phyloP scores from a whole-genome alignment of 2,888 invertebrate genomes.

The Drosophila paracracens region DNA sequence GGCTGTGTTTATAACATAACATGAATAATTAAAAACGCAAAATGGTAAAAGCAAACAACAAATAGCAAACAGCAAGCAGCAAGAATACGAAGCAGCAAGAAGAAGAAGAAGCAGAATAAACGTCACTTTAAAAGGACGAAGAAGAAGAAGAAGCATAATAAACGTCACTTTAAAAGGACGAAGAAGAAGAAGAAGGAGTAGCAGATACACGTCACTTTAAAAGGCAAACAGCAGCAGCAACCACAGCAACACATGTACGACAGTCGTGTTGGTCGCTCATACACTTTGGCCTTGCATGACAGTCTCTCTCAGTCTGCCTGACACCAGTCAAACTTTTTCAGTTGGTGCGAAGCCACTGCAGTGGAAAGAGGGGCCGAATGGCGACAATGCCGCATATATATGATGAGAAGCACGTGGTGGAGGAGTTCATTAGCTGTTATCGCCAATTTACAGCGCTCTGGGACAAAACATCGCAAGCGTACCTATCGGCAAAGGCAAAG shows the following conservation, averaged over 20 bases:
- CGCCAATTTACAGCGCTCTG: conserved; percentile 57
- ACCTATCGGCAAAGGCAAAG: conserved; percentile 54
- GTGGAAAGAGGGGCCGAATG: conserved; percentile 16
- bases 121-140: conserved; percentile 14
- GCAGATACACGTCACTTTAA: conserved; percentile 39
- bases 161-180: conserved; percentile 20
- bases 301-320: conserved; percentile 7
- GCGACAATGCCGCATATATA: conserved; percentile 41
- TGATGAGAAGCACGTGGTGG: conserved; percentile 64
- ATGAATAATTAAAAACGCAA: conserved; percentile 67
- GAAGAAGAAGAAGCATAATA: conserved; percentile 24
- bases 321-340: conserved; percentile 33
- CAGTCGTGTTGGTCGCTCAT: conserved; percentile 30
- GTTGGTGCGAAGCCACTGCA: conserved; percentile 19
- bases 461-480: conserved; percentile 52
- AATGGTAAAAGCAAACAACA: conserved; percentile 41
- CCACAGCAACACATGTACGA: not conserved
- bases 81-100: conserved; percentile 14
- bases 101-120: conserved; percentile 31
- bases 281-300: conserved; percentile 46
- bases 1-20: conserved; percentile 65
- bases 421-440: conserved; percentile 70
- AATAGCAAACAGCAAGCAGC: conserved; percentile 41
- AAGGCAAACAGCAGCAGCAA: conserved; percentile 25
- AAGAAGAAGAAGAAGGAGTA: conserved; percentile 18